Conservation (phyloP, 2,888 invertebrate genomes). For the Synanthedon myopaeformis region DNA sequence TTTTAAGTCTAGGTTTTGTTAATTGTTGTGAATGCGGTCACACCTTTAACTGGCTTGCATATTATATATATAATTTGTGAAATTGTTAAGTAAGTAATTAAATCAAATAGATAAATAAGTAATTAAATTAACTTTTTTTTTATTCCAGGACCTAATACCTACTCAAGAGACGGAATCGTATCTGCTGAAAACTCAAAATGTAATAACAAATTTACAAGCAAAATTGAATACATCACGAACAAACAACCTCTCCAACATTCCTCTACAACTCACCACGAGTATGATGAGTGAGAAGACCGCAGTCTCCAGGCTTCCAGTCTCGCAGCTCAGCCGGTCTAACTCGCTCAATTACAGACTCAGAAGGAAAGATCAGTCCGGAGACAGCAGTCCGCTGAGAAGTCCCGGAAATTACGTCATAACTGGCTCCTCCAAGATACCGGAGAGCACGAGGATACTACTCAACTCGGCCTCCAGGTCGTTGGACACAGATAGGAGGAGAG, state of each 20-base stretch:
- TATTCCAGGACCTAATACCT: slow-evolving; percentile 63
- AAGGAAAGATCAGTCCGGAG: slow-evolving; percentile 44
- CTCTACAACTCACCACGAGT: slow-evolving; percentile 50
- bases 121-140: slow-evolving; percentile 8
- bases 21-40: too few relatives aligned
- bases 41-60: too few relatives aligned
- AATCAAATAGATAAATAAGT: not conserved
- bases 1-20: too few relatives aligned
- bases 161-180: slow-evolving; percentile 68
- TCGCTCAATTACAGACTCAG: slow-evolving; percentile 60
- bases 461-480: slow-evolving; percentile 51
- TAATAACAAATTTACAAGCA: slow-evolving; percentile 72
- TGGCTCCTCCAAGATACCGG: slow-evolving; percentile 49
- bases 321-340: slow-evolving; percentile 59
- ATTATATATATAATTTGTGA: too few relatives aligned
- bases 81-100: not conserved
- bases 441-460: slow-evolving; percentile 37
- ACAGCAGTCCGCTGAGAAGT: slow-evolving; percentile 55
- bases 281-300: slow-evolving; percentile 58
- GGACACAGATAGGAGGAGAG: slow-evolving; percentile 41
- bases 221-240: slow-evolving; percentile 57
- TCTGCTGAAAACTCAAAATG: slow-evolving; percentile 71
- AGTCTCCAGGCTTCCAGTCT: slow-evolving; percentile 53
- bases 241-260: slow-evolving; percentile 36
- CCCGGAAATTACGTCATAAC: slow-evolving; percentile 62